These are phyloP conservation scores for Ceratina japonica DNA, from an alignment of 1,140 invertebrate species.

Conservation along the genomic window DNA sequence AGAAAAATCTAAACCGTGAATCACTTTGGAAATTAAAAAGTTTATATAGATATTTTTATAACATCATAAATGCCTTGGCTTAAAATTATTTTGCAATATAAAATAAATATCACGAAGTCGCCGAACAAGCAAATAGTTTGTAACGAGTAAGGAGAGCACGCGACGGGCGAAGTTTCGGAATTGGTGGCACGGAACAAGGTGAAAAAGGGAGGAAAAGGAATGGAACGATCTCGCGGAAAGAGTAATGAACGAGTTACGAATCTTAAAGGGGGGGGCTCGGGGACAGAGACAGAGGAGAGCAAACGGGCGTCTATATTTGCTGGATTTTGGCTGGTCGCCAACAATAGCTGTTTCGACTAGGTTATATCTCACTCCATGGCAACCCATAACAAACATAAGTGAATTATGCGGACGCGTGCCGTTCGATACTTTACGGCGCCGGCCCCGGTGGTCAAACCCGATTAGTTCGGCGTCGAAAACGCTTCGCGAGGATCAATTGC, in stretches of 20 bases:
- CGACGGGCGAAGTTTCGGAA: slow-evolving; percentile 16
- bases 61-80: neutral
- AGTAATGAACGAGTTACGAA: slow-evolving; percentile 48
- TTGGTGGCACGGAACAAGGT: neutral
- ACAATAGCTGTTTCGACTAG: slow-evolving; percentile 72
- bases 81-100: neutral
- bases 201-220: neutral
- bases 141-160: slow-evolving; percentile 11
- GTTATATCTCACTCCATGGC: slow-evolving; percentile 75
- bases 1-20: too few species aligned
- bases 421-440: slow-evolving; percentile 69
- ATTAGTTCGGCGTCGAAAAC: slow-evolving; percentile 62
- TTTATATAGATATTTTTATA: neutral
- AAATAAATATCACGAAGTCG: too few species aligned
- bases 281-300: neutral
- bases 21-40: too few species aligned
- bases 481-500: slow-evolving; percentile 45
- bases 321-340: slow-evolving; percentile 74
- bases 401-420: slow-evolving; percentile 76
- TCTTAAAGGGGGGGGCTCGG: slow-evolving; percentile 7
- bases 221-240: neutral
- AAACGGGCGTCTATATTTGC: slow-evolving; percentile 66
- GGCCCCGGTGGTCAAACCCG: slow-evolving; percentile 62
- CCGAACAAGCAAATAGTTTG: too few species aligned
- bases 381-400: slow-evolving; percentile 78